Percentiles rank a stretch among this genome's conserved stretches.
Conservation (phyloP, 2,888 invertebrate genomes). For the Ennomos quercinarius region DNA sequence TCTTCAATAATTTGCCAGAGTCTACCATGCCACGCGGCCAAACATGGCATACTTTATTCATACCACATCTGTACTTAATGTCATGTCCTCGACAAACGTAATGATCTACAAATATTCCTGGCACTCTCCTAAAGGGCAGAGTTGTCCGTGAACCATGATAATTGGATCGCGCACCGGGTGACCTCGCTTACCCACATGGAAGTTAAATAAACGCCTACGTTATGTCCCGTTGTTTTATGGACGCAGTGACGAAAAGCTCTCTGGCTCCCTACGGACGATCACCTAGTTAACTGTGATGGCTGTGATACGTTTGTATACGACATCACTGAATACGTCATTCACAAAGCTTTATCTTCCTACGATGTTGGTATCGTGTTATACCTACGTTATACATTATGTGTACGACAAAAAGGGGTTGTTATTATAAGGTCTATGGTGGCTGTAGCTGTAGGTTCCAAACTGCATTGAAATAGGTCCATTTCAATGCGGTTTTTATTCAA, state of each 20-base stretch:
- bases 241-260: slow-evolving; percentile 13
- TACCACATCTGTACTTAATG: slow-evolving; percentile 5
- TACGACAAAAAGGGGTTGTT: too few relatives aligned
- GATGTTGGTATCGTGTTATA: not conserved
- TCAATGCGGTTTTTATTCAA: too few relatives aligned
- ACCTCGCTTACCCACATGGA: slow-evolving; percentile 21
- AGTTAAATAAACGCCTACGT: slow-evolving; percentile 23
- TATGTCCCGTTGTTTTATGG: slow-evolving; percentile 23
- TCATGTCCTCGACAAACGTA: slow-evolving; percentile 11
- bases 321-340: too few relatives aligned
- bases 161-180: slow-evolving; percentile 18
- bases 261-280: slow-evolving; percentile 6
- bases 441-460: too few relatives aligned
- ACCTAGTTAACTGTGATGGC: too few relatives aligned
- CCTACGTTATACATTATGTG: too few relatives aligned
- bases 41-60: not conserved
- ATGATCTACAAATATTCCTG: slow-evolving; percentile 18
- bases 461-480: too few relatives aligned
- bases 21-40: too few relatives aligned
- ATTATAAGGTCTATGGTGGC: too few relatives aligned
- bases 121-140: slow-evolving; percentile 12
- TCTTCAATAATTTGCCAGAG: too few relatives aligned
- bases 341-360: not conserved
- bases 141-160: slow-evolving; percentile 20
- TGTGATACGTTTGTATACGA: too few relatives aligned